Conservation (phyloP, 2,888 invertebrate genomes). For the Aleiodes leptofemur region DNA sequence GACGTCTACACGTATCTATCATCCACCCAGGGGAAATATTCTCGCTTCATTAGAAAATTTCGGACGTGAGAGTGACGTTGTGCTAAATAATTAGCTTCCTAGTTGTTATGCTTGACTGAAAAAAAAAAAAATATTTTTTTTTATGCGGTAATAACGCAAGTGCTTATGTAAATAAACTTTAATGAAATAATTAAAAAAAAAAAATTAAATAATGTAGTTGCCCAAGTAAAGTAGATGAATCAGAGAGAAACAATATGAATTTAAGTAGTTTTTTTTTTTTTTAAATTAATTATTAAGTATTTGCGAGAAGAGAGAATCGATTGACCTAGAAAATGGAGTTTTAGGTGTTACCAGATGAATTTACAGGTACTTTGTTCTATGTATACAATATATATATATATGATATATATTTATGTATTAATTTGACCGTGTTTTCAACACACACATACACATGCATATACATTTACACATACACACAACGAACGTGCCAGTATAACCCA, state of each 20-base stretch:
- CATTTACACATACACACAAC: neutral
- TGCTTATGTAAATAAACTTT: constrained; percentile 1
- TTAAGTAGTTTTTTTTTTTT: neutral
- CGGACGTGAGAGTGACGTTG: constrained; percentile 33
- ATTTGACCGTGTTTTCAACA: constrained; percentile 11
- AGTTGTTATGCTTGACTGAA: constrained; percentile 27
- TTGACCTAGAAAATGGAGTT: neutral
- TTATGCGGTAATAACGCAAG: constrained; percentile 27
- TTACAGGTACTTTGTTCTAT: constrained; percentile 26
- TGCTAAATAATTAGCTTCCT: constrained; percentile 17
- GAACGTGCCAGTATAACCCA: constrained; percentile 14
- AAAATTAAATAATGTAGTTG: constrained; percentile 4
- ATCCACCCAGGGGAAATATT: constrained; percentile 49
- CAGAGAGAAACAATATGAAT: neutral
- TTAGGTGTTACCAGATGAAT: constrained; percentile 8
- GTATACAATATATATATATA: neutral
- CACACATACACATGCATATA: too few relatives aligned
- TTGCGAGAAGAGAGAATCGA: too few relatives aligned
- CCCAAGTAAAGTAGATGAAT: constrained; percentile 24
- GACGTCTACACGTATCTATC: constrained; percentile 41
- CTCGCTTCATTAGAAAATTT: constrained; percentile 51
- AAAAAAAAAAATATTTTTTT: neutral
- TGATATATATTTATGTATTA: neutral
- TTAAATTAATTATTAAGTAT: neutral
- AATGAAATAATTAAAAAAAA: neutral